These are phyloP conservation scores for Crypturellus undulatus DNA, from an alignment of 2,113 vertebrate genomes.

Conservation along the genomic window DNA sequence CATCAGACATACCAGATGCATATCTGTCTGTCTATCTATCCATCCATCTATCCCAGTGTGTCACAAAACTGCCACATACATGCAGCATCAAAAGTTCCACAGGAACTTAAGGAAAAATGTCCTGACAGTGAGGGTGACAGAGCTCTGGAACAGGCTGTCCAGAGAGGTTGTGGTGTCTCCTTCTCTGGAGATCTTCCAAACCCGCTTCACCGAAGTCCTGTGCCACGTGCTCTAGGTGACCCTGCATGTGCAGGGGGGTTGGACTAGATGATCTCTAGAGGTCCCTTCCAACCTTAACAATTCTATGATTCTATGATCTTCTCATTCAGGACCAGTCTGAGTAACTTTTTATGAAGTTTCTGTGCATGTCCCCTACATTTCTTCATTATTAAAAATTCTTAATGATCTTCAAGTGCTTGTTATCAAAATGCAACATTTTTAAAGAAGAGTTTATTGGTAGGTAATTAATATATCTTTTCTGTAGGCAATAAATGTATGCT, in stretches of 20 bases:
- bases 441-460: constrained; percentile 60
- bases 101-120: too few relatives aligned
- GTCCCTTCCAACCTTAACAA: too few relatives aligned
- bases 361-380: constrained; percentile 56
- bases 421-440: constrained; percentile 55
- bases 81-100: neutral
- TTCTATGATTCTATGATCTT: neutral
- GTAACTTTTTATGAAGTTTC: constrained; percentile 43
- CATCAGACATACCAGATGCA: neutral
- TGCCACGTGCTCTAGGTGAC: too few relatives aligned
- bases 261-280: too few relatives aligned
- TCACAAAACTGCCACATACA: neutral
- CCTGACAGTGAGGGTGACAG: too few relatives aligned
- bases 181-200: too few relatives aligned
- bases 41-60: neutral
- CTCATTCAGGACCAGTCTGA: constrained; percentile 41
- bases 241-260: too few relatives aligned
- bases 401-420: constrained; percentile 64
- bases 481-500: constrained; percentile 47
- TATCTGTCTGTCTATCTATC: too few relatives aligned
- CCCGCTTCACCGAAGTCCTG: too few relatives aligned
- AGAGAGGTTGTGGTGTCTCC: too few relatives aligned
- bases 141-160: too few relatives aligned
- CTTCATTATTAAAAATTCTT: constrained; percentile 61
- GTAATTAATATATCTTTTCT: constrained; percentile 68